Conservation (phyloP, 2,113 vertebrate species). For the Brachionichthys hirsutus region DNA sequence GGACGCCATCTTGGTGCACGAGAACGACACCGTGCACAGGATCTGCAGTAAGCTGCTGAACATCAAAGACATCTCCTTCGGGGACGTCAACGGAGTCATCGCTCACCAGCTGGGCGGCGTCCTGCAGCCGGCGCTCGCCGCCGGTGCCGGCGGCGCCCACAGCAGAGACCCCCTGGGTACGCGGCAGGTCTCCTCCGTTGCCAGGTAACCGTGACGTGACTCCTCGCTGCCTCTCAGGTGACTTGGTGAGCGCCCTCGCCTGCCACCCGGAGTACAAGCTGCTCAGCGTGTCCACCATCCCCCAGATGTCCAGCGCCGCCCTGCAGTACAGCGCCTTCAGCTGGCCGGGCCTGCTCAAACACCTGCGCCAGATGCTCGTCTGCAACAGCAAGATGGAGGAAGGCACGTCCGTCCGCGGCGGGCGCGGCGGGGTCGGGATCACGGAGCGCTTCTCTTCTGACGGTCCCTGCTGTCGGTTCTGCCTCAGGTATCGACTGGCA, state of each 20-base stretch:
- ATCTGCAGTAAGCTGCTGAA: slow-evolving; percentile 90
- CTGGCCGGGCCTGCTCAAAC: slow-evolving; percentile 90
- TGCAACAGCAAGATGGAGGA: slow-evolving; percentile 92
- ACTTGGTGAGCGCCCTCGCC: slow-evolving; percentile 83
- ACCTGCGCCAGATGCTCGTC: slow-evolving; percentile 94
- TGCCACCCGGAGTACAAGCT: slow-evolving; percentile 95
- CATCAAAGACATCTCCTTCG: slow-evolving; percentile 91
- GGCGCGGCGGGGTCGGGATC: no score
- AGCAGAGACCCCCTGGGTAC: slow-evolving; percentile 88
- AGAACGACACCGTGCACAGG: slow-evolving; percentile 90
- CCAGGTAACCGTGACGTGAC: no score
- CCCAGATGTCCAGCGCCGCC: slow-evolving; percentile 87
- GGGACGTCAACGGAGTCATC: slow-evolving; percentile 87
- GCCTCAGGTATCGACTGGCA: slow-evolving; percentile 89
- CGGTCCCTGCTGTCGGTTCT: neutral
- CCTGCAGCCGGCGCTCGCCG: slow-evolving; percentile 84
- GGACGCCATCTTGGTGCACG: slow-evolving; percentile 92
- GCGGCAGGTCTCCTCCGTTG: neutral
- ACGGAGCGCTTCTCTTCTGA: neutral
- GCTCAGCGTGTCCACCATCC: slow-evolving; percentile 86
- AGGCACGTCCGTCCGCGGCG: slow-evolving; percentile 79
- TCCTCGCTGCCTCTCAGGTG: slow-evolving; percentile 76
- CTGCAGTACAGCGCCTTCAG: slow-evolving; percentile 87
- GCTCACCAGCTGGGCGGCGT: slow-evolving; percentile 91
- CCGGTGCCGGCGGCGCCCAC: slow-evolving; percentile 69